Conservation (phyloP, 1,140 invertebrate genomes). For the Palaemon carinicauda region DNA sequence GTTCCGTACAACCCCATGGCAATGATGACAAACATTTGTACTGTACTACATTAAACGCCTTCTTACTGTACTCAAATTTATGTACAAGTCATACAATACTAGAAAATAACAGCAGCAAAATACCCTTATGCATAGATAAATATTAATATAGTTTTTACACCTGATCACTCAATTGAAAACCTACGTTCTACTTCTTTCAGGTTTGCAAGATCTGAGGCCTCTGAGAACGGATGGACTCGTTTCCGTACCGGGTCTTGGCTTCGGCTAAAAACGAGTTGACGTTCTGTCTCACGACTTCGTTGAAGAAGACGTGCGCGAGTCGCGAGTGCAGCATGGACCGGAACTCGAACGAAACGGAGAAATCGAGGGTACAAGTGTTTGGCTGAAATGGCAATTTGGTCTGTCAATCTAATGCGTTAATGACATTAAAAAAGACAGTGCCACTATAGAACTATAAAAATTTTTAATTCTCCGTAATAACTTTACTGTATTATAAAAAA, state of each 20-base stretch:
- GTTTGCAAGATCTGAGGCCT: slow-evolving; percentile 29
- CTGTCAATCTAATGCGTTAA: neutral
- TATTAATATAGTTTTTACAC: too few species aligned
- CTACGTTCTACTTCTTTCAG: neutral
- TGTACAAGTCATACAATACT: too few species aligned
- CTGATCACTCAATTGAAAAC: too few species aligned
- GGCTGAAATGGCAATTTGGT: slow-evolving; percentile 69
- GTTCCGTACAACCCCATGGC: too few species aligned
- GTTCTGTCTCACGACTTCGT: slow-evolving; percentile 95
- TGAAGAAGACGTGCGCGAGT: slow-evolving; percentile 92
- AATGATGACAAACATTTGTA: too few species aligned
- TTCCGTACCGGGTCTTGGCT: slow-evolving; percentile 80
- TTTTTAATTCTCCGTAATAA: too few species aligned
- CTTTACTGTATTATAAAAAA: too few species aligned
- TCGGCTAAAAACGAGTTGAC: slow-evolving; percentile 90
- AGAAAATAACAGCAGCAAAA: too few species aligned
- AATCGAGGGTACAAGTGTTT: slow-evolving; percentile 87
- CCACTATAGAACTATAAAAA: too few species aligned
- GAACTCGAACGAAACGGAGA: slow-evolving; percentile 91
- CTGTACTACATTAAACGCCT: too few species aligned
- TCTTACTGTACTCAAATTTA: too few species aligned
- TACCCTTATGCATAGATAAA: too few species aligned
- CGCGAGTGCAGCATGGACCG: slow-evolving; percentile 85
- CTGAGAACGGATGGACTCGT: slow-evolving; percentile 38
- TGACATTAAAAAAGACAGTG: neutral